phyloP scores from a whole-genome alignment of 1,140 invertebrate species.

The Ostrea denselamellosa region DNA sequence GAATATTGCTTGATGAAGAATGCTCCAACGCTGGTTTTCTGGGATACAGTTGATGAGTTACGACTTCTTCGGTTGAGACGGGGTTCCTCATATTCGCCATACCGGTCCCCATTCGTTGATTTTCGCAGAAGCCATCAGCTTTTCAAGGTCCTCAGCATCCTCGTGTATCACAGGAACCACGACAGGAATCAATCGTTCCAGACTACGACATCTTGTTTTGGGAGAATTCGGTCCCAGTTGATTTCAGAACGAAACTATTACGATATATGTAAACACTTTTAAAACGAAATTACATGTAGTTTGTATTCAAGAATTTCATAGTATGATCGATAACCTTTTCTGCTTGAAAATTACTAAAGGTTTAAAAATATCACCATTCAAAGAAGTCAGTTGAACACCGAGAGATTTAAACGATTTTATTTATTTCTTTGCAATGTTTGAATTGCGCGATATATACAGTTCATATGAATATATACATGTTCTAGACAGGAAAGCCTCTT shows the following conservation, averaged over 20 bases:
- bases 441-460: no score
- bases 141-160: conserved; percentile 17
- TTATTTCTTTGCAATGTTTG: no score
- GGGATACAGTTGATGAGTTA: conserved; percentile 46
- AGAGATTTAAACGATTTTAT: neutral
- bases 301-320: neutral
- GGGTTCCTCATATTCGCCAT: conserved; percentile 24
- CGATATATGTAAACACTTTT: neutral
- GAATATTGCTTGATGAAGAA: conserved; percentile 48
- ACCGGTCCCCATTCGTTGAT: conserved; percentile 31
- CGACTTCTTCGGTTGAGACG: conserved; percentile 34
- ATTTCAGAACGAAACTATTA: neutral
- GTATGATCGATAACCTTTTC: neutral
- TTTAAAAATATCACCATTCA: neutral
- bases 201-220: neutral
- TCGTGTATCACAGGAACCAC: neutral
- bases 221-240: neutral
- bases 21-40: conserved; percentile 47
- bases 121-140: conserved; percentile 27
- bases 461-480: no score
- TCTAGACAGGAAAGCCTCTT: no score
- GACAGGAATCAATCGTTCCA: neutral
- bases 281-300: neutral
- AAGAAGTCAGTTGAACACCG: neutral
- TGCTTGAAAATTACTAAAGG: neutral